Evolutionary conservation across 2,888 invertebrate species (phyloP), one percentile per base, ranked within the genome.

Genomic region (Liodrosophila aerea): DNA sequence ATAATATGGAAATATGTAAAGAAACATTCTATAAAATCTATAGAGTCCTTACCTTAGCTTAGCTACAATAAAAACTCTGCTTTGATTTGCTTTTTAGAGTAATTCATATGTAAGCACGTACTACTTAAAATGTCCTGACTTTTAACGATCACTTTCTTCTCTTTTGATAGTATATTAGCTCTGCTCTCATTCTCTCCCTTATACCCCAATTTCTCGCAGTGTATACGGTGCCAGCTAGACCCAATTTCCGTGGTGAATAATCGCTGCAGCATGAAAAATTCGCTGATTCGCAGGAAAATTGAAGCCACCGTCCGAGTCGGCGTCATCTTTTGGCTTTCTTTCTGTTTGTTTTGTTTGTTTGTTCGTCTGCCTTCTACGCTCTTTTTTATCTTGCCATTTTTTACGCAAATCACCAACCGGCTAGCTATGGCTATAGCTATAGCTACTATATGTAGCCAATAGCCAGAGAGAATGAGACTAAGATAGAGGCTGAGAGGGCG

Each of bases 181-280:
- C 5, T 22, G 7, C 5, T 22, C 11, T 27, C 11, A 7, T 4
- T 7, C 15, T n/a, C n/a, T n/a, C n/a, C n/a, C n/a, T n/a, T n/a
- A n/a, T n/a, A n/a, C n/a, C n/a, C n/a, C n/a, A n/a, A 9, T 56
- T 76, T 73, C 18, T 31, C 2, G 33, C 34, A 63, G 80, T 80
- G 77, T 36, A 34, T 0, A 31, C 11, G 5, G 11, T 16, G 11
- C 11, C 8, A 8, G 46, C 36, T 62, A 40, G 31, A 40, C 22
- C 37, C 47, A 73, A 68, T 51, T 40, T 50, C 53, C 64, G 58
- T 65, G 47, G 59, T 76, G 68, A 85, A 81, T 85, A 82, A 82
- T 82, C 86, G 77, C 73, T 85, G 82, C 82, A 85, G 82, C 86
- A 82, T 85, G 75, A 82, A 81, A 77, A 84, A 80, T 80, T 69